These are phyloP conservation scores for Clistopyga incitator DNA, from an alignment of 2,888 invertebrate genomes.

Conservation along the genomic window DNA sequence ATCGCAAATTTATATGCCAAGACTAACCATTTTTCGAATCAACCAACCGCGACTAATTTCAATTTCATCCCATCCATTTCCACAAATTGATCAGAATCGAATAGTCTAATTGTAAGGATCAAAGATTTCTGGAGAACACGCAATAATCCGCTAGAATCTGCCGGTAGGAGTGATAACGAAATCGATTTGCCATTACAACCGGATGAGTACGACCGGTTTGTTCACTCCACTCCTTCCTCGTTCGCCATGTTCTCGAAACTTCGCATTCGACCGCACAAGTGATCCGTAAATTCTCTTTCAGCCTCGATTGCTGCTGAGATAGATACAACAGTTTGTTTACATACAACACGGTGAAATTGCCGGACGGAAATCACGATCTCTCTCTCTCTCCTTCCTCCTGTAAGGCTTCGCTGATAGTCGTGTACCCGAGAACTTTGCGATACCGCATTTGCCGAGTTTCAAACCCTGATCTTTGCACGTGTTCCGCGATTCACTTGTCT, in stretches of 20 bases:
- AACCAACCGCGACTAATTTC: background rate
- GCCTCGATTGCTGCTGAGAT: constrained; percentile 17
- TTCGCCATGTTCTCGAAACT: constrained; percentile 1
- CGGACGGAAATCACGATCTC: constrained; percentile 35
- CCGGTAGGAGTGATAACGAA: background rate
- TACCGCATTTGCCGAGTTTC: background rate
- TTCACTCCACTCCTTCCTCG: constrained; percentile 4
- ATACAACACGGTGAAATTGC: constrained; percentile 31
- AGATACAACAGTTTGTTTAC: constrained; percentile 47
- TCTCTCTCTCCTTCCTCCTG: background rate
- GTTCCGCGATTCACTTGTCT: background rate
- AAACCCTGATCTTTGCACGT: background rate
- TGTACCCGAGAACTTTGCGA: background rate
- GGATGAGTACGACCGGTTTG: constrained; percentile 27
- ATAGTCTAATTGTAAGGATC: background rate
- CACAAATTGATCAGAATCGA: constrained; percentile 6
- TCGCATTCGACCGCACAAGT: constrained; percentile 24
- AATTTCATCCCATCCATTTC: background rate
- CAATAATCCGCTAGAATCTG: constrained; percentile 16
- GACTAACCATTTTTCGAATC: background rate
- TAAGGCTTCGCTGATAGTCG: constrained; percentile 1
- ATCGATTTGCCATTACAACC: constrained; percentile 39
- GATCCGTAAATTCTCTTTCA: constrained; percentile 36
- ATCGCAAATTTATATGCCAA: background rate
- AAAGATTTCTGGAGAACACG: constrained; percentile 30